These are phyloP conservation scores for Heliornis fulica DNA, from an alignment of 2,113 vertebrate species.

Conservation along the genomic window DNA sequence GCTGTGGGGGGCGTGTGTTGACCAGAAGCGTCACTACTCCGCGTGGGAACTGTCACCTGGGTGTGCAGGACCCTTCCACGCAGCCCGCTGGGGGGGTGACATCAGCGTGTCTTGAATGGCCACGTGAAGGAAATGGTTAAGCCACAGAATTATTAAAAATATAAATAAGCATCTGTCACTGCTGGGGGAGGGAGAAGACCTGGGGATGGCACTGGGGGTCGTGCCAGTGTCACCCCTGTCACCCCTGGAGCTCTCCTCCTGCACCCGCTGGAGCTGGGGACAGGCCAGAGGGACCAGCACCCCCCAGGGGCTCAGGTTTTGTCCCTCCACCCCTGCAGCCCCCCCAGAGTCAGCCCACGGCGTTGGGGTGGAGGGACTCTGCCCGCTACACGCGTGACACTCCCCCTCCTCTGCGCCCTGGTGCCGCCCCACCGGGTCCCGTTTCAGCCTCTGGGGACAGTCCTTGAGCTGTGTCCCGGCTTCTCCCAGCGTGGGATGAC, in stretches of 20 bases:
- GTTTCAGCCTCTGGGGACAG: not conserved
- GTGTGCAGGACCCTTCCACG: not conserved
- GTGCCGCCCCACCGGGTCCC: not conserved
- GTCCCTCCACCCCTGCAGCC: not conserved
- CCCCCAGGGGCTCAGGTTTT: not conserved
- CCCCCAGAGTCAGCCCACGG: not conserved
- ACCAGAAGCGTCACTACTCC: rapidly evolving
- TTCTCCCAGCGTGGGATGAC: not conserved
- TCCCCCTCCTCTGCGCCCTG: not conserved
- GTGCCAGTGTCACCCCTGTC: not conserved
- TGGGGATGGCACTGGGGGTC: not conserved
- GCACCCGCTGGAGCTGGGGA: no score
- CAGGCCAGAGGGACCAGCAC: not conserved
- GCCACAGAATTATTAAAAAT: not conserved
- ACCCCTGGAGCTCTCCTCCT: no score
- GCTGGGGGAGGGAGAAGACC: not conserved
- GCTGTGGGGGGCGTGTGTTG: rapidly evolving
- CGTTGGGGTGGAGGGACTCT: no score
- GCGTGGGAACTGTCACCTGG: rapidly evolving
- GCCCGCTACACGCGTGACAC: not conserved
- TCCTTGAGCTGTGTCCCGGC: not conserved
- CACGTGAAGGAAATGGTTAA: not conserved
- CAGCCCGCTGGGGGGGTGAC: rapidly evolving
- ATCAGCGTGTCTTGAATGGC: no score
- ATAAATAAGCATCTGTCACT: not conserved